Conservation (phyloP, 2,888 invertebrate species). For the Mythimna ferrago region DNA sequence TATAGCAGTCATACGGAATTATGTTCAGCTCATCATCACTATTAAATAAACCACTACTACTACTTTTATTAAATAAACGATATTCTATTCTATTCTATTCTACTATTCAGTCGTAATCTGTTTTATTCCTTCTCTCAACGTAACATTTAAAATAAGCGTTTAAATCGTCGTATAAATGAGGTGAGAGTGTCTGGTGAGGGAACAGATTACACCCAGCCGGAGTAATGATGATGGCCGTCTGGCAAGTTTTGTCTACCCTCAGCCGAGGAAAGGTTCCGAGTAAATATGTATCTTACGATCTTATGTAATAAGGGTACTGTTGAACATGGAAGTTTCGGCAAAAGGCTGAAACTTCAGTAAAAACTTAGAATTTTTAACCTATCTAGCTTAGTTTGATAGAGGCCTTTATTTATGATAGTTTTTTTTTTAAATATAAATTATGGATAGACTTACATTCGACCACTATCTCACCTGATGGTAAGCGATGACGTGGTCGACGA, state of each 20-base stretch:
- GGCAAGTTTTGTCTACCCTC: slow-evolving; percentile 47
- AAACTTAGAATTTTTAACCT: neutral
- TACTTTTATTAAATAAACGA: too few relatives aligned
- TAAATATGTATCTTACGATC: slow-evolving; percentile 17
- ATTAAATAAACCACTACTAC: too few relatives aligned
- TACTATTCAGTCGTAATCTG: neutral
- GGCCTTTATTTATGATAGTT: too few relatives aligned
- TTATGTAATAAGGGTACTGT: slow-evolving; percentile 16
- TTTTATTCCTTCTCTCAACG: neutral
- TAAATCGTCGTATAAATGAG: slow-evolving; percentile 30
- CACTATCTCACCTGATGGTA: too few relatives aligned
- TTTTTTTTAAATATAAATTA: too few relatives aligned
- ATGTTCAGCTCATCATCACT: neutral
- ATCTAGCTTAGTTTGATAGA: too few relatives aligned
- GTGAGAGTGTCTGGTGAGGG: slow-evolving; percentile 27
- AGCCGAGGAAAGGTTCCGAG: neutral
- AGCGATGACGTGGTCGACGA: too few relatives aligned
- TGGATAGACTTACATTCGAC: too few relatives aligned
- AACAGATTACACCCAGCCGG: slow-evolving; percentile 38
- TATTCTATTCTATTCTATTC: too few relatives aligned
- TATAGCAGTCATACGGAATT: neutral
- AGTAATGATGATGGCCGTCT: slow-evolving; percentile 59
- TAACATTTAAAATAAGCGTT: slow-evolving; percentile 14
- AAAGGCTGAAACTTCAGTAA: neutral
- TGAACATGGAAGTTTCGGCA: neutral